Base-by-base conservation (phyloP, 2,113 vertebrate species). In the Oryctolagus cuniculus region DNA sequence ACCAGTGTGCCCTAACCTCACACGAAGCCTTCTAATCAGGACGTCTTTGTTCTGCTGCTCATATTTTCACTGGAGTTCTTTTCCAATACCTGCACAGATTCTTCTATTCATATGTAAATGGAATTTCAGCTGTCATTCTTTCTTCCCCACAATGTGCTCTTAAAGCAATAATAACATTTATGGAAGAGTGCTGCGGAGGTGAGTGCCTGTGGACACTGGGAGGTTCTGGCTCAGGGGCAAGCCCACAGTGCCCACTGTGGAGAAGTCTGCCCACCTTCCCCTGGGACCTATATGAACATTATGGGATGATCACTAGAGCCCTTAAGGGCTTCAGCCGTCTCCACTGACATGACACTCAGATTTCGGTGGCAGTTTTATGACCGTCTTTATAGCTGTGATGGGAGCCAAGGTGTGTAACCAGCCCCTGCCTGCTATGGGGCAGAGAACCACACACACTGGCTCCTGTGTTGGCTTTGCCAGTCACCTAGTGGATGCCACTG, bases 81-180 rank as follows among this genome's bases (percentile, higher is more conserved):
- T 53, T 22, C 79, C 29, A 74, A 51, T 87, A 95, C 78, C 90
- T 80, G 85, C 3, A n/a, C n/a, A 80, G 34, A 95, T 44, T 89
- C 55, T 90, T 74, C 97, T 82, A 96, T 97, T 97, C 96, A 96
- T 96, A 97, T 97, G 97, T 70, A 97, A 97, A 97, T 97, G n/a
- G 72, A 16, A 77, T 81, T 89, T 94, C 78, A 53, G 83, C 75
- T 90, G 83, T 78, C 96, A 95, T 97, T 97, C 94, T 96, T 96
- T 94, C 85, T 95, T 87, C 58, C 24, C 73, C n/a, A 82, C 80
- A 93, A 74, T 82, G 72, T 93, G 79, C 89, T 94, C 94, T 96
- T 77, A 89, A 97, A 87, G 90, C 81, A 96, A 91, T 96, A 93
- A 90, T 85, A 85, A 64, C 72, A 92, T 89, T 83, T 89, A 87